phyloP scores from a whole-genome alignment of 2,888 invertebrate genomes.

The Chironomus riparius region DNA sequence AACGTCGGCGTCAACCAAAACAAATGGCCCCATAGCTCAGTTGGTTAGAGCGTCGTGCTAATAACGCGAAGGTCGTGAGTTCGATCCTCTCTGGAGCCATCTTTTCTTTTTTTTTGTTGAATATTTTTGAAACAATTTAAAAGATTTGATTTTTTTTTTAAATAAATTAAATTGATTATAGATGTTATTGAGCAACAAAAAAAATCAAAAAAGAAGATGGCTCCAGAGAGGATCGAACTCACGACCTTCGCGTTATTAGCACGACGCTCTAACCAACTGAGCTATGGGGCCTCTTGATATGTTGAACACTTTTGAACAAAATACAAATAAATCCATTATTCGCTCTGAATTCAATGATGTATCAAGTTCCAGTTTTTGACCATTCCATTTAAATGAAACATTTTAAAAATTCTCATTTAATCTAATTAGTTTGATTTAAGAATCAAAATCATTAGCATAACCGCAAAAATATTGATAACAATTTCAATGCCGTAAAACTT shows the following conservation, averaged over 20 bases:
- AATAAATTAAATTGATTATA: neutral
- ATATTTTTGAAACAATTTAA: no score
- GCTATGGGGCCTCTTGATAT: neutral
- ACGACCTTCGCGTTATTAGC: constrained; percentile 22
- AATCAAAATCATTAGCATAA: no score
- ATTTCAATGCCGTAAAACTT: no score
- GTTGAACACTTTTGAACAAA: neutral
- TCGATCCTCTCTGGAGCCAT: constrained; percentile 24
- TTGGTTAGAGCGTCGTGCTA: constrained; percentile 22
- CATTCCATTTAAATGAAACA: no score
- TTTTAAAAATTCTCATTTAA: no score
- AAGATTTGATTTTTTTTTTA: neutral
- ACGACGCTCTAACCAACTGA: constrained; percentile 17
- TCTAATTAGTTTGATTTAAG: no score
- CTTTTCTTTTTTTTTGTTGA: neutral
- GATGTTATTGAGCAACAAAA: neutral
- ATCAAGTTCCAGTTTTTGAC: no score
- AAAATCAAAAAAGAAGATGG: neutral
- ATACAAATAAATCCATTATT: no score
- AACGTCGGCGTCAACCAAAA: neutral
- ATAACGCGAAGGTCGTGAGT: constrained; percentile 23
- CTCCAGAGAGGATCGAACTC: constrained; percentile 21
- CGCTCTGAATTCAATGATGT: no score
- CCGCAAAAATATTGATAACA: no score
- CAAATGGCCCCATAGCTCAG: constrained; percentile 10